Conservation (phyloP, 2,888 invertebrate species). For the Thera britannica region DNA sequence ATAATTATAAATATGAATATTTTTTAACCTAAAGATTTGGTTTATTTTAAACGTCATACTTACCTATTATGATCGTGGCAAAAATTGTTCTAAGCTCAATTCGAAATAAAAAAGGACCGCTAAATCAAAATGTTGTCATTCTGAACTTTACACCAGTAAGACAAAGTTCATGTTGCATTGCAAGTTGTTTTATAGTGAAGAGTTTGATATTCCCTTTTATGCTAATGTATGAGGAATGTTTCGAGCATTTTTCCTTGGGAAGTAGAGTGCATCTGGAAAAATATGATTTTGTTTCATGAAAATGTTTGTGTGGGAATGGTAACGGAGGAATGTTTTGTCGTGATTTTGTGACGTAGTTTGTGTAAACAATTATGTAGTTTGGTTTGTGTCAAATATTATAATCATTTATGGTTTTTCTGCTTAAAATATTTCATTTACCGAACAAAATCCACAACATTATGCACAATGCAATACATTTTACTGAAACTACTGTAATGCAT, state of each 20-base stretch:
- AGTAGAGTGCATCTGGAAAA: conserved; percentile 23
- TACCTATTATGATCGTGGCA: no score
- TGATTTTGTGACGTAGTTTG: not conserved
- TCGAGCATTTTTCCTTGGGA: conserved; percentile 30
- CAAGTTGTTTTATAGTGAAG: not conserved
- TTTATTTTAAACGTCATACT: no score
- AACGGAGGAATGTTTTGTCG: conserved; percentile 9
- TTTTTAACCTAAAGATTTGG: no score
- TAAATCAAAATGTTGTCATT: no score
- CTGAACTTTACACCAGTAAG: not conserved
- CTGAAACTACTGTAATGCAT: no score
- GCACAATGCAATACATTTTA: no score
- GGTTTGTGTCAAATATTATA: not conserved
- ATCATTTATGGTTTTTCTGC: not conserved
- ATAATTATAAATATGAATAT: no score
- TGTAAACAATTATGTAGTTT: not conserved
- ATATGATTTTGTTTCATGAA: conserved; percentile 26
- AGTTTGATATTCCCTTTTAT: conserved; percentile 30
- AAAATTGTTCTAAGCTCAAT: no score
- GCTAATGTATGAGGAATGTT: conserved; percentile 38
- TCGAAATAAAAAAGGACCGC: no score
- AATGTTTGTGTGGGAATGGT: conserved; percentile 15
- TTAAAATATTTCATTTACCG: no score
- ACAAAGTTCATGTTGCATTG: conserved; percentile 2
- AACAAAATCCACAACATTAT: no score